These are phyloP conservation scores for Cyanistes caeruleus DNA, from an alignment of 2,113 vertebrate species.

Conservation along the genomic window DNA sequence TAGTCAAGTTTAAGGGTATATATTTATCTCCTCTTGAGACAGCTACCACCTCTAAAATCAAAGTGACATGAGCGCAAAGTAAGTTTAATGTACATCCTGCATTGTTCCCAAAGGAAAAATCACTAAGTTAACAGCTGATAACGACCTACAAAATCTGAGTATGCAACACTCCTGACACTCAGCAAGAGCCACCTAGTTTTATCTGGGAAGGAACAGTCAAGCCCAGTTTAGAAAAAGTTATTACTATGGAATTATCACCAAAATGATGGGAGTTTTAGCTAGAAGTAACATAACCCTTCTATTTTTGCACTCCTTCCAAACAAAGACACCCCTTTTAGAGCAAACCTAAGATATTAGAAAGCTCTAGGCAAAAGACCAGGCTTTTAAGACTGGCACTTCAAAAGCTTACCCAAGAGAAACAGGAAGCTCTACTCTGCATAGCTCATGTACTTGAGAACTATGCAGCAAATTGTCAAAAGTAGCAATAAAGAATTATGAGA, in stretches of 20 bases:
- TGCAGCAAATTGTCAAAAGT: background rate
- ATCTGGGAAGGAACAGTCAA: background rate
- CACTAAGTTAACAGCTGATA: background rate
- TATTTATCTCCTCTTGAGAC: slow-evolving; percentile 40
- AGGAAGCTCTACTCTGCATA: background rate
- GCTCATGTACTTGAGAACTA: background rate
- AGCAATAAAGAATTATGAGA: background rate
- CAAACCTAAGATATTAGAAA: background rate
- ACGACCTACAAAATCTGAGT: background rate
- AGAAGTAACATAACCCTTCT: rapidly evolving
- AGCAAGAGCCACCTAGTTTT: background rate
- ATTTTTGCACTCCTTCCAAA: background rate
- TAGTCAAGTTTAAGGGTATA: slow-evolving; percentile 16
- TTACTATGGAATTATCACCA: background rate
- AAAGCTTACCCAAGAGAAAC: background rate
- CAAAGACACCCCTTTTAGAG: background rate
- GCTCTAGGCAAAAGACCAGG: background rate
- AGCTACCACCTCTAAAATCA: slow-evolving; percentile 12
- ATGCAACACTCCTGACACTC: background rate
- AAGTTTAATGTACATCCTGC: background rate
- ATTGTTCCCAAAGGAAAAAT: background rate
- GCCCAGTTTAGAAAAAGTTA: background rate
- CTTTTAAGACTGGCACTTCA: background rate
- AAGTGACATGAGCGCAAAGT: background rate
- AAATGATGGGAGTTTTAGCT: background rate